These are phyloP conservation scores for Sebastes ruberrimus DNA, from an alignment of 2,797 vertebrate species.

Conservation along the genomic window DNA sequence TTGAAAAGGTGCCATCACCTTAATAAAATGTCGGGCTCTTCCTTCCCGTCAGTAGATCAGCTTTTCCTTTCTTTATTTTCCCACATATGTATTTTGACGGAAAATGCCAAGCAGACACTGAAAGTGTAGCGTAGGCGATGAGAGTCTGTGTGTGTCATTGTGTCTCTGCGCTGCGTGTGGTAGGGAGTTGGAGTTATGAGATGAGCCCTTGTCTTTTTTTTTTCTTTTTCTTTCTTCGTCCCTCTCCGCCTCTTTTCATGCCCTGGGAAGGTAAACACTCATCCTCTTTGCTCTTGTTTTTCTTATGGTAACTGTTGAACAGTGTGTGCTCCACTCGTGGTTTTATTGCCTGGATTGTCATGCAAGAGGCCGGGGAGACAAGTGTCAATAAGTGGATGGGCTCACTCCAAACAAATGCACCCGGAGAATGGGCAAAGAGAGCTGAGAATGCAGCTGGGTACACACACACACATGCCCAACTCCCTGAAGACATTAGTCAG, in stretches of 20 bases:
- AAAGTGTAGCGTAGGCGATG: background rate
- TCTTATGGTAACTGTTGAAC: conserved; percentile 80
- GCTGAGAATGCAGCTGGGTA: conserved; percentile 79
- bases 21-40: conserved; percentile 40
- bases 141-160: background rate
- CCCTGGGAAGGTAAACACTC: conserved; percentile 83
- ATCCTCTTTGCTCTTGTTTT: conserved; percentile 74
- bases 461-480: conserved; percentile 55
- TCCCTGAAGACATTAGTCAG: conserved; percentile 35
- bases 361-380: conserved; percentile 71
- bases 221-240: conserved; percentile 33
- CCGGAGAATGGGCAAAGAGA: conserved; percentile 65
- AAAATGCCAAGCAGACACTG: conserved; percentile 27
- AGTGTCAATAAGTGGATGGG: conserved; percentile 85
- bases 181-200: conserved; percentile 44
- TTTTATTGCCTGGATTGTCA: conserved; percentile 85
- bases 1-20: conserved; percentile 66
- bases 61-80: conserved; percentile 50
- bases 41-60: conserved; percentile 55
- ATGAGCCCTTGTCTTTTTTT: conserved; percentile 37
- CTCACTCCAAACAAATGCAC: conserved; percentile 79
- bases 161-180: conserved; percentile 12
- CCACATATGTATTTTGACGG: conserved; percentile 38
- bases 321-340: conserved; percentile 79
- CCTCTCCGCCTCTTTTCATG: conserved; percentile 68